Evolutionary conservation across 1,140 invertebrate genomes (phyloP).

Genomic region (Pachyrhynchus sulphureomaculatus): DNA sequence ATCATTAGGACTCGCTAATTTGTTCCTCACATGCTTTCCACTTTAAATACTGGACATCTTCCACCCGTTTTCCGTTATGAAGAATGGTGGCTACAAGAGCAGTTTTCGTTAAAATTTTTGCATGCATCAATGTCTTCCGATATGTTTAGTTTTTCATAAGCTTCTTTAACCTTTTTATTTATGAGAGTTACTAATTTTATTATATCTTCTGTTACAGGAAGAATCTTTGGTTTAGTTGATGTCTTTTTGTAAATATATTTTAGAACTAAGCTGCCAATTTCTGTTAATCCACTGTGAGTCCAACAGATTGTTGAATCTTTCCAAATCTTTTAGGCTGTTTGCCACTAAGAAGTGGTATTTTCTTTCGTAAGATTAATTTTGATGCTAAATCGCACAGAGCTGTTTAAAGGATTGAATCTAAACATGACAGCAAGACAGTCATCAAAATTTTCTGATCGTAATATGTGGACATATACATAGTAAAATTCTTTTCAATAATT

Average conservation of each 20-base stretch:
- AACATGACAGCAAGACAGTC: constrained; percentile 11
- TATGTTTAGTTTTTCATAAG: background rate
- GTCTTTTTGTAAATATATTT: constrained; percentile 31
- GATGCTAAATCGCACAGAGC: constrained; percentile 9
- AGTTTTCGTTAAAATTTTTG: constrained; percentile 18
- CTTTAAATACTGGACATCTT: constrained; percentile 23
- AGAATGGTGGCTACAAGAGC: constrained; percentile 17
- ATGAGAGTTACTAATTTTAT: constrained; percentile 25
- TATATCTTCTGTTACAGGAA: constrained; percentile 28
- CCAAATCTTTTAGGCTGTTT: constrained; percentile 23
- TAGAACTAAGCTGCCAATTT: constrained; percentile 29
- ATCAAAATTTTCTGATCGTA: constrained; percentile 28
- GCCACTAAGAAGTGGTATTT: background rate
- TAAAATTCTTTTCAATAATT: constrained; percentile 7
- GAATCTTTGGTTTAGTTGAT: constrained; percentile 18
- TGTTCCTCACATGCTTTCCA: constrained; percentile 12
- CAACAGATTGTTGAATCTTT: constrained; percentile 31
- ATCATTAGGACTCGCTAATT: background rate
- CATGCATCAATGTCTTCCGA: background rate
- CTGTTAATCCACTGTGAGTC: constrained; percentile 27
- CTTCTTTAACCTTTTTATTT: background rate
- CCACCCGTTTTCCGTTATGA: constrained; percentile 22
- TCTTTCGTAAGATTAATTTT: constrained; percentile 21
- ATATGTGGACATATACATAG: constrained; percentile 5
- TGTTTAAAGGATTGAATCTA: constrained; percentile 10